phyloP scores from a whole-genome alignment of 2,888 invertebrate species.

The Mythimna pallens region DNA sequence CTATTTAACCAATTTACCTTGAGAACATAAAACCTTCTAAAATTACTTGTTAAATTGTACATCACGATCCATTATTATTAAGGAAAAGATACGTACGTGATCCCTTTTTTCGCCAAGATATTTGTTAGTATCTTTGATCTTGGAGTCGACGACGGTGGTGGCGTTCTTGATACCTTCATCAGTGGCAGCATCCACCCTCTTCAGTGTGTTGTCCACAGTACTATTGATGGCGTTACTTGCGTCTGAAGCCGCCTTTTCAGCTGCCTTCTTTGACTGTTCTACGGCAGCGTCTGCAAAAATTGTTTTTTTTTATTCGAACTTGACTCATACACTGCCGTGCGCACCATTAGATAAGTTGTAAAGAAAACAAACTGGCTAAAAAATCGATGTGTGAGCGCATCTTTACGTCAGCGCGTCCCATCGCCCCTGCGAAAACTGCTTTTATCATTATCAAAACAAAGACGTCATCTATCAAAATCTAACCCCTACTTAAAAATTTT shows the following conservation, averaged over 20 bases:
- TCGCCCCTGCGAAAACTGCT: too few species aligned
- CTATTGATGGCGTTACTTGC: constrained; percentile 85
- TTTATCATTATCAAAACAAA: neutral
- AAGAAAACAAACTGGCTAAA: neutral
- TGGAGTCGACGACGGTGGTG: constrained; percentile 90
- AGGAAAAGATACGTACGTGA: constrained; percentile 71
- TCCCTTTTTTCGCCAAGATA: constrained; percentile 91
- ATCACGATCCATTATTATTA: neutral
- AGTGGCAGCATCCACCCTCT: constrained; percentile 84
- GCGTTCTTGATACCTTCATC: constrained; percentile 91
- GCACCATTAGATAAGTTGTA: neutral
- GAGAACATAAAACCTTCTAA: neutral
- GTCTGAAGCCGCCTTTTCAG: constrained; percentile 87
- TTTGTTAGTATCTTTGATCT: constrained; percentile 92
- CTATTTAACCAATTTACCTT: constrained; percentile 6
- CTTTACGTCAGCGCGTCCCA: too few species aligned
- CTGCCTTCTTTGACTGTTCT: constrained; percentile 88
- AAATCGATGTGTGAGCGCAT: too few species aligned
- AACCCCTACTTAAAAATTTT: too few species aligned
- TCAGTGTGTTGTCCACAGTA: constrained; percentile 84
- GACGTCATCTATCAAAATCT: too few species aligned
- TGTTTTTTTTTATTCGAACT: neutral
- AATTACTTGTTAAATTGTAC: neutral
- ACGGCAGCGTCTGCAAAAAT: constrained; percentile 80
- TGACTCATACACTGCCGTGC: constrained; percentile 1